Base-by-base conservation (phyloP, 2,797 vertebrate species). In the Enteromius trimaculatus region DNA sequence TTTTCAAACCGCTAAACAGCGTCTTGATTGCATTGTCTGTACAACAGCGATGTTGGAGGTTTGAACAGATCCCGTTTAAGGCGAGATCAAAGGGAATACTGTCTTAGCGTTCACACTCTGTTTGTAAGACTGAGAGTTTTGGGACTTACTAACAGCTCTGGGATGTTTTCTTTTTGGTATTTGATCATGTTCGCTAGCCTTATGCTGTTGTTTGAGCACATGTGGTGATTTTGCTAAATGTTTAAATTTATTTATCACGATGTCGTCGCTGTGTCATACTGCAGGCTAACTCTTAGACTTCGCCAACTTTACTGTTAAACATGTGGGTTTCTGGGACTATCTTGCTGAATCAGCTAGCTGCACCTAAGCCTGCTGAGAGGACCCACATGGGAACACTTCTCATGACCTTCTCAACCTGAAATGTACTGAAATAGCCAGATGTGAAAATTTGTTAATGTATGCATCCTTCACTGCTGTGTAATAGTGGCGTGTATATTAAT, bases 341-440 rank as follows among this genome's bases (percentile, higher is more conserved):
- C 65, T 53, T 81, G 75, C 78, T 81, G 72, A 84, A 60, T 84
- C 85, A 80, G 85, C 81, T n/a, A 76, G 23, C 19, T 70, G 26
- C 72, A 72, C 16, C 21, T n/a, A 21, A 64, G 42, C 44, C 13
- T 62, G 64, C 44, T 1, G 10, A 51, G 44, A 65, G 4, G 64
- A 69, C 26, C 23, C 81, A 53, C 81, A 77, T 42, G 85, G 78
- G 85, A 83, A 49, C 42, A 26, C 21, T 44, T 17, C 21, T 70
- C 31, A 4, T 74, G 77, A 74, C 34, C 64, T 55, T 80, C 51
- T 58, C 44, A 68, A 42, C 42, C 53, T 6, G 6, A 65, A 80
- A 77, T 80, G 47, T 70, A 72, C 66, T 37, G 21, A 66, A 81
- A 47, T 84, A 80, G 82, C 72, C 65, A 39, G 34, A 77, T 71